phyloP scores from a whole-genome alignment of 2,888 invertebrate species.

The Lycophotia porphyrea region DNA sequence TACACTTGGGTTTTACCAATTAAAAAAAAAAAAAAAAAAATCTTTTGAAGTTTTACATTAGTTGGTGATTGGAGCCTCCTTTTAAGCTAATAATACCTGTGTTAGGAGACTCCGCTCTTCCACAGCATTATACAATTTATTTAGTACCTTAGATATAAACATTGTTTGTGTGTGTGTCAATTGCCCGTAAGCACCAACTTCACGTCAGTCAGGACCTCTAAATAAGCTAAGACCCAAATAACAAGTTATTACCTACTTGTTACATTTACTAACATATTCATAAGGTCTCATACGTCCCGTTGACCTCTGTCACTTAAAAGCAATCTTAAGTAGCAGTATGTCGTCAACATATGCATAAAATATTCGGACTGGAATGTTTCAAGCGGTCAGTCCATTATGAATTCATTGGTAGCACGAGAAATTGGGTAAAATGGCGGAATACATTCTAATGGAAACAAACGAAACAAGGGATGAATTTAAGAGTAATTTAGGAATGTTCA shows the following conservation, averaged over 20 bases:
- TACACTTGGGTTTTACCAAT: constrained; percentile 16
- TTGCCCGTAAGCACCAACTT: background rate
- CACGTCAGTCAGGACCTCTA: background rate
- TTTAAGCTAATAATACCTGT: too few species aligned
- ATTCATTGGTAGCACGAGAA: constrained; percentile 41
- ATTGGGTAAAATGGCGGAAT: constrained; percentile 34
- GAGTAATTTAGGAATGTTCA: constrained; percentile 32
- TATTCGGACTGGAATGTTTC: constrained; percentile 17
- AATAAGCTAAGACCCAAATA: constrained; percentile 20
- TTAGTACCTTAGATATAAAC: too few species aligned
- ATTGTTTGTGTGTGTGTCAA: too few species aligned
- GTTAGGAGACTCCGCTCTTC: too few species aligned
- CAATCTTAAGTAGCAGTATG: constrained; percentile 43
- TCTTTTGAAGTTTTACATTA: too few species aligned
- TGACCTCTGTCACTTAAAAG: constrained; percentile 23
- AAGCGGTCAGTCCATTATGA: constrained; percentile 47
- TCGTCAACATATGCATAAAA: constrained; percentile 40
- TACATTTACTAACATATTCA: constrained; percentile 42
- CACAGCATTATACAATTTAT: too few species aligned
- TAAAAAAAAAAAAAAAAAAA: too few species aligned
- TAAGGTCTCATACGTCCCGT: constrained; percentile 7
- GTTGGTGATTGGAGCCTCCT: too few species aligned
- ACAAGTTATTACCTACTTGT: background rate
- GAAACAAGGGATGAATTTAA: constrained; percentile 35
- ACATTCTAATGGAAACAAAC: constrained; percentile 35